Base-by-base conservation (phyloP, 1,140 invertebrate genomes). In the Drosophila virilis region DNA sequence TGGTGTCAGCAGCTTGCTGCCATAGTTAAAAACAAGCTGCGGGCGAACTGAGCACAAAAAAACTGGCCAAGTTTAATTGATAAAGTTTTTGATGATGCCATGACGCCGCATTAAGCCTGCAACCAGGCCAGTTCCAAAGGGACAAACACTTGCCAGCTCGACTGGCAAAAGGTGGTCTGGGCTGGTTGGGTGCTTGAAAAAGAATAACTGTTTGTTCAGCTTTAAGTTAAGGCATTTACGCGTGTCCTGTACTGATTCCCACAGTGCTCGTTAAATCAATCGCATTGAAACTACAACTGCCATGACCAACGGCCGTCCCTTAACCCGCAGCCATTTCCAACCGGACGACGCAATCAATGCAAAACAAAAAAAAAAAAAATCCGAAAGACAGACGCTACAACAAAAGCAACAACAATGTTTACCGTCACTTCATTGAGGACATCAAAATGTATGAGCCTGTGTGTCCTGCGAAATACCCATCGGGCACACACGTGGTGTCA, bases 141-240 rank as follows among this genome's bases (percentile, higher is more conserved):
- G 57, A 50, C 69, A 33, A 28, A 15, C 51, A 65, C 54, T 60
- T 60, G 42, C 58, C 28, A 46, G 9, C 12, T 6, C 9, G 8
- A 28, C 22, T 28, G 22, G 22, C 22, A 28, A 28, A 28, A 28
- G 22, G 22, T 28, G 22, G 43, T 8, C 13, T 6, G 60, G 73
- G 55, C 48, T 28, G 22, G 22, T 28, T 28, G 22, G 22, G 22
- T 28, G 22, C 22, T 28, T 28, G 22, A 4, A 28, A 70, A 77
- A 83, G 79, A 89, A 86, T 79, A 71, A 50, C 79, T 83, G 83
- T 88, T 88, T 85, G 82, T 89, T 88, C 83, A 89, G 83, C 83
- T 83, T 89, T 72, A 86, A 89, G 61, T 83, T 88, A 61, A 83
- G 79, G 76, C 73, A 68, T 74, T 77, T 80, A 85, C 73, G 77